Percentiles rank a stretch among this genome's conserved stretches.
Evolutionary conservation across 2,888 invertebrate genomes (phyloP).

Genomic region (Eudemis profundana): DNA sequence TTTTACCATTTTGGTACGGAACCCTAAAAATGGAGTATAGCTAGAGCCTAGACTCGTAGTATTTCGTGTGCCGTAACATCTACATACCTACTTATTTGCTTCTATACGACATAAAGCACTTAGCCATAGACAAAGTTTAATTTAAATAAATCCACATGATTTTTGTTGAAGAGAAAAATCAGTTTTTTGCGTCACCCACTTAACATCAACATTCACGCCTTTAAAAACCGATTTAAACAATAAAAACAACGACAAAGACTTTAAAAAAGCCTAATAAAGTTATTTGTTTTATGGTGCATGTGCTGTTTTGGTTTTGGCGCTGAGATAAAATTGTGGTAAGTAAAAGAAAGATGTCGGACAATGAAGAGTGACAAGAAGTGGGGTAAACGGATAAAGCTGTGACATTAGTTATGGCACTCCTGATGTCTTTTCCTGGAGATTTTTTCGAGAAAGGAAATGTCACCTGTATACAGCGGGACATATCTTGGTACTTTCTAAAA

Average conservation of each 20-base stretch:
- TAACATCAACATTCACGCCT: slow-evolving; percentile 23
- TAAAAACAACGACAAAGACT: slow-evolving; percentile 31
- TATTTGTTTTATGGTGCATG: neutral
- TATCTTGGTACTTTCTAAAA: slow-evolving; percentile 59
- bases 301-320: slow-evolving; percentile 9
- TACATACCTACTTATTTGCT: neutral
- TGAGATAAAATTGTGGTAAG: slow-evolving; percentile 49
- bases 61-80: too few species aligned
- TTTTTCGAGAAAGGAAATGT: slow-evolving; percentile 58
- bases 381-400: slow-evolving; percentile 59
- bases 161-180: neutral
- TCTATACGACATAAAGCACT: too few species aligned
- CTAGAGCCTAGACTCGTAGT: too few species aligned
- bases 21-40: too few species aligned
- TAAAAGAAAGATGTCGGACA: slow-evolving; percentile 60
- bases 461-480: slow-evolving; percentile 55
- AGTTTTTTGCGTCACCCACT: too few species aligned
- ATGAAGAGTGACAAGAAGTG: slow-evolving; percentile 67
- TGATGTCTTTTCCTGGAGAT: slow-evolving; percentile 34
- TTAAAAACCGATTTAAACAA: slow-evolving; percentile 34
- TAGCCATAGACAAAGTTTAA: slow-evolving; percentile 1
- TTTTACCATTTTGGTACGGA: too few species aligned
- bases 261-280: slow-evolving; percentile 3
- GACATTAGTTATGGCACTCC: slow-evolving; percentile 55
- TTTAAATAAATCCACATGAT: neutral